Evolutionary conservation across 2,113 vertebrate species (phyloP).

Genomic region (Odocoileus virginianus): DNA sequence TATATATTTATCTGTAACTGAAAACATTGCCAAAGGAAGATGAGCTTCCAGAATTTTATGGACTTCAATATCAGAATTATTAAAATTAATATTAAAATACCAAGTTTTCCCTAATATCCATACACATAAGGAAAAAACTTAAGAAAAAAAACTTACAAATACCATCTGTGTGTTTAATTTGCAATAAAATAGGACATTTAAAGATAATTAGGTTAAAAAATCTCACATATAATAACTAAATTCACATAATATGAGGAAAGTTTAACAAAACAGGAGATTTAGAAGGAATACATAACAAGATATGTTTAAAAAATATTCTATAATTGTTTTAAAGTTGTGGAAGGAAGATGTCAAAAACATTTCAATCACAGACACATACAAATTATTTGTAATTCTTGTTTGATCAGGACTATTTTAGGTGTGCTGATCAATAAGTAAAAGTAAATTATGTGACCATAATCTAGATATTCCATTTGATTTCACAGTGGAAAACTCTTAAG

Average conservation of each 20-base stretch:
- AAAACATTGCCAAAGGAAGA: not conserved
- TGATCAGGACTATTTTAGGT: constrained; percentile 32
- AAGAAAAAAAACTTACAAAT: not conserved
- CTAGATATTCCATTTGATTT: not conserved
- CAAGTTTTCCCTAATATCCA: not conserved
- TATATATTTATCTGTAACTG: not conserved
- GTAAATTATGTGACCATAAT: not conserved
- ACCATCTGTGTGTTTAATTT: not conserved
- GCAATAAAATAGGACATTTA: not conserved
- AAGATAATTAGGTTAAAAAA: not conserved
- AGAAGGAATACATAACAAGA: not conserved
- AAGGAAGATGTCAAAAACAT: constrained; percentile 37
- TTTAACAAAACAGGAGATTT: constrained; percentile 22
- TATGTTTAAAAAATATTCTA: not conserved
- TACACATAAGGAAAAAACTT: not conserved
- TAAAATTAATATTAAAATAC: not conserved
- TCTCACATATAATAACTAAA: not conserved
- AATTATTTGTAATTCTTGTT: constrained; percentile 1
- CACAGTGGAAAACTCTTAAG: not conserved
- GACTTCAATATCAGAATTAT: not conserved
- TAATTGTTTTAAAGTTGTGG: constrained; percentile 36
- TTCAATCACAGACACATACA: constrained; percentile 31
- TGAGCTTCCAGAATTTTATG: not conserved
- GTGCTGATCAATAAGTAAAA: constrained; percentile 66
- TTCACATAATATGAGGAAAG: not conserved